Evolutionary conservation across 2,797 vertebrate genomes (phyloP).

Genomic region (Hypotaenidia philippensis): DNA sequence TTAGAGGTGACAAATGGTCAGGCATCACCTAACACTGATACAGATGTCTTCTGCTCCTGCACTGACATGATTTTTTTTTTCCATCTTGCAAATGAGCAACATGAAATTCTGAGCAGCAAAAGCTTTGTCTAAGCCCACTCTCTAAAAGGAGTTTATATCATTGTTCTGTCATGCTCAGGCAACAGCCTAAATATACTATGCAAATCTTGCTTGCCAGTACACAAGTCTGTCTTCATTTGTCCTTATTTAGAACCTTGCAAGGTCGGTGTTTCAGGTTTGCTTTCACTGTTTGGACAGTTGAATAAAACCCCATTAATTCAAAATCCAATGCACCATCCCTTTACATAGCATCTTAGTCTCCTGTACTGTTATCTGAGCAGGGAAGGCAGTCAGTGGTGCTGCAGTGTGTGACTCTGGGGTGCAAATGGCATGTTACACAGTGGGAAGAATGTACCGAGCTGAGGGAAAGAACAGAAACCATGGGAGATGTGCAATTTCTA

Average conservation of each 20-base stretch:
- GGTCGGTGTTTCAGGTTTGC: slow-evolving; percentile 19
- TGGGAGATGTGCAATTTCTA: neutral
- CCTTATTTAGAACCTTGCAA: slow-evolving; percentile 8
- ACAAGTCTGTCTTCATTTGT: slow-evolving; percentile 8
- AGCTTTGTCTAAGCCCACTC: neutral
- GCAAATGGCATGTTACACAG: neutral
- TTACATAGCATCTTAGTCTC: neutral
- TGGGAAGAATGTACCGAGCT: neutral
- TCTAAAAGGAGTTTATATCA: neutral
- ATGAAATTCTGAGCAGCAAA: neutral
- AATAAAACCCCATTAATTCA: neutral
- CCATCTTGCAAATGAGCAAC: neutral
- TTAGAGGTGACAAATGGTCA: neutral
- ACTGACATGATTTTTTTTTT: fast-evolving
- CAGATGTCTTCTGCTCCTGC: neutral
- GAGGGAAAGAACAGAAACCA: neutral
- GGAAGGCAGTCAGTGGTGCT: neutral
- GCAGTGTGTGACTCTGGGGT: neutral
- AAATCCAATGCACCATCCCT: neutral
- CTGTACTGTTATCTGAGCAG: neutral
- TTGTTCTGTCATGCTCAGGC: neutral
- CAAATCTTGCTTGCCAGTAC: neutral
- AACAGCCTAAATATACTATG: slow-evolving; percentile 38
- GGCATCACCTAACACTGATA: neutral
- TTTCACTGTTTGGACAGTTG: neutral